Conservation (phyloP, 1,140 invertebrate genomes). For the Aphelinus certus region DNA sequence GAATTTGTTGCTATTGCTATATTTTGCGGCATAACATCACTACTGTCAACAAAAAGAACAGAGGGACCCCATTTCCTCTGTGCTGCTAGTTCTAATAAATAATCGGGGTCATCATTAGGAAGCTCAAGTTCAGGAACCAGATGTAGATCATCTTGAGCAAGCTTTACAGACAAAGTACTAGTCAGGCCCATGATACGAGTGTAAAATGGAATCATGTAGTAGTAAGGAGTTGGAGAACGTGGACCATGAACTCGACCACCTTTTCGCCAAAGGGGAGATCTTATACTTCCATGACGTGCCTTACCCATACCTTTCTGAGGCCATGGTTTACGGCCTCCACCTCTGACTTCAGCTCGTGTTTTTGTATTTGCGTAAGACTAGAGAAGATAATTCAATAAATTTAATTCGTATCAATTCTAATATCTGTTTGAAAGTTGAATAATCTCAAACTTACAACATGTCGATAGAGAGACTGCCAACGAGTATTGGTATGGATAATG, state of each 20-base stretch:
- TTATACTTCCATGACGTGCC: constrained; percentile 90
- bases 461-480: constrained; percentile 89
- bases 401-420: constrained; percentile 13
- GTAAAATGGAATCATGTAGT: constrained; percentile 90
- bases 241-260: constrained; percentile 89
- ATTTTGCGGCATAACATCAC: constrained; percentile 87
- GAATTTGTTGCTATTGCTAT: constrained; percentile 81
- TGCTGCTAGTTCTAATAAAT: constrained; percentile 82
- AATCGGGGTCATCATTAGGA: constrained; percentile 83
- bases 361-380: constrained; percentile 77
- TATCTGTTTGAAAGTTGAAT: constrained; percentile 4
- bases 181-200: constrained; percentile 82
- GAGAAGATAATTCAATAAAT: constrained; percentile 37
- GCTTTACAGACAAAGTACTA: constrained; percentile 86
- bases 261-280: constrained; percentile 84
- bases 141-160: constrained; percentile 95
- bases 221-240: constrained; percentile 85
- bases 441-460: constrained; percentile 72
- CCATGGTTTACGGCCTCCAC: constrained; percentile 92
- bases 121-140: constrained; percentile 89
- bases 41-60: constrained; percentile 90
- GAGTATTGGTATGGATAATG: constrained; percentile 85
- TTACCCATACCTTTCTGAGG: constrained; percentile 92
- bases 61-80: constrained; percentile 93
- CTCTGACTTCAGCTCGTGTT: constrained; percentile 83